Evolutionary conservation across 2,113 vertebrate species (phyloP), one percentile per base, ranked within the genome.

Genomic region (Tylochromis polylepis): DNA sequence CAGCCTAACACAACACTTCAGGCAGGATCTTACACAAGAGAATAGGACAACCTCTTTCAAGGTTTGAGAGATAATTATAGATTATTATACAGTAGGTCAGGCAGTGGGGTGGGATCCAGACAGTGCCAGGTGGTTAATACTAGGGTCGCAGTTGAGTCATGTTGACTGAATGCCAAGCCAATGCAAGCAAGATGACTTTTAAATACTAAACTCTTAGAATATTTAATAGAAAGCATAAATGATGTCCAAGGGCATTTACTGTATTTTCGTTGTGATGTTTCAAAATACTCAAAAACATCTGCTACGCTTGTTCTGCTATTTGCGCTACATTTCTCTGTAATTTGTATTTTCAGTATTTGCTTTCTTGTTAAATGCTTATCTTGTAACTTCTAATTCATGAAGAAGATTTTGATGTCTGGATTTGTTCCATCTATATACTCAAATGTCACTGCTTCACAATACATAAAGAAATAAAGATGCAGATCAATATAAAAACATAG

Each of bases 21-120:
- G 90, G 79, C 82, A 5, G n/a, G 81, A 82, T 84, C 70, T 38
- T 77, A 79, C 90, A 90, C 82, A 49, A 18, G 89, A 88, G 90
- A 55, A 34, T 14, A 72, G 27, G 36, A 86, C 82, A 80, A 83
- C 65, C 79, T 87, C 82, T 90, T 87, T 89, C 88, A 92, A 90
- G 89, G 83, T 91, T 92, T 86, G 41, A 79, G 72, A 90, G 89
- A 92, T 94, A 92, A 94, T 94, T 91, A 91, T 91, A 93, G 59
- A 93, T 92, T 89, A 89, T 92, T 88, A 90, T 85, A 87, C 88
- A 84, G 72, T 51, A 87, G 81, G 65, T 51, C 80, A 84, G 79
- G n/a, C 56, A 77, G 86, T 81, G 53, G 85, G 90, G 77, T 46
- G 70, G 59, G 58, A 81, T 86, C 87, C 84, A 89, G 53, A 75